These are phyloP conservation scores for Poecilia picta DNA, from an alignment of 2,797 vertebrate species.

Conservation along the genomic window DNA sequence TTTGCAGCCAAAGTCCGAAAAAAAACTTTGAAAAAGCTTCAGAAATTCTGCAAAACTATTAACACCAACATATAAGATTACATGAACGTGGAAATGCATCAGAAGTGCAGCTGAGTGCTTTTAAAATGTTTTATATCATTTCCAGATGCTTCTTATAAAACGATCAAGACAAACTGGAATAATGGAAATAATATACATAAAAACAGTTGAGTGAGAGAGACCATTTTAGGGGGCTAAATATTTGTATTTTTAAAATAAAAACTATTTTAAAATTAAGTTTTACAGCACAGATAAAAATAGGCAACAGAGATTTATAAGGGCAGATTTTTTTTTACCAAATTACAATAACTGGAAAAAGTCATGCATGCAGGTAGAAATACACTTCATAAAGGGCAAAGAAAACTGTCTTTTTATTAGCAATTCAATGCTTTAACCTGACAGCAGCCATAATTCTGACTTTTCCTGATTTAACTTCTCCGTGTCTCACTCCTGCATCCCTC, in stretches of 20 bases:
- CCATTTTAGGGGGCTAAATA: not conserved
- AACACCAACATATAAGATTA: not conserved
- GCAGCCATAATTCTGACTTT: conserved; percentile 44
- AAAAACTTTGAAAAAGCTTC: not conserved
- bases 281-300: too few relatives aligned
- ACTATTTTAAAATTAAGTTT: too few relatives aligned
- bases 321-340: not conserved
- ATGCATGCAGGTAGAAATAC: not conserved
- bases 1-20: not conserved
- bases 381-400: not conserved
- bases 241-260: not conserved
- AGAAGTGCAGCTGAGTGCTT: not conserved
- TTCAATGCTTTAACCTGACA: conserved; percentile 40
- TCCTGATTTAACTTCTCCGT: conserved; percentile 27
- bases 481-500: conserved; percentile 59
- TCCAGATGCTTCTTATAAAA: conserved; percentile 1
- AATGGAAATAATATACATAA: not conserved
- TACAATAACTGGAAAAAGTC: not conserved
- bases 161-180: not conserved
- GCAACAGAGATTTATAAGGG: not conserved
- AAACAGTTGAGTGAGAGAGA: not conserved
- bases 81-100: not conserved
- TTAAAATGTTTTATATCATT: not conserved
- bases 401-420: not conserved
- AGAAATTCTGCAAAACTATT: conserved; percentile 2